Base-by-base conservation (phyloP, 2,888 invertebrate species). In the Cantharis rufa region DNA sequence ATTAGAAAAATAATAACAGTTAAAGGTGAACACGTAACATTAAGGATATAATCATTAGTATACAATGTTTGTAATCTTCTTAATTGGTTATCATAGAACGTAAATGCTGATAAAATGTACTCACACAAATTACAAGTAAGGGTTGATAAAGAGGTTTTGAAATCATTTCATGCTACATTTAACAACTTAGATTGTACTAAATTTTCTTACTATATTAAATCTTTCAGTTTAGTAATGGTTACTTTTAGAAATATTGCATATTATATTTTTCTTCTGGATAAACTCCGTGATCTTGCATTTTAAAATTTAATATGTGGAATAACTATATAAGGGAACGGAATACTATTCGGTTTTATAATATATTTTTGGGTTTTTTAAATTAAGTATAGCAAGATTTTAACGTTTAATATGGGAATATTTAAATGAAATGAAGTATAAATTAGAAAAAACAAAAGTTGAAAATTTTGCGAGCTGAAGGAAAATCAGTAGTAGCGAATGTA, bases 81-180 rank as follows among this genome's bases (percentile, higher is more conserved):
- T 48, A 48, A 48, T 48, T 48, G 48, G 48, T 48, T 48, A 48
- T 48, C 48, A 48, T n/a, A 48, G 48, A 48, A 48, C 48, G 48
- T 48, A n/a, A 48, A 48, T 48, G 48, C 48, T 48, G 48, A 48
- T 48, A 48, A 48, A 48, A 48, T 48, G 48, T 48, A 48, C 48
- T 48, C 48, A 48, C 48, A 48, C 48, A 48, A 48, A 48, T 48
- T 48, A 48, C 48, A 48, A 66, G 64, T 66, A 66, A 66, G 18
- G 64, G 64, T 21, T 66, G 64, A 66, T n/a, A 66, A 24, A 66
- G 64, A 66, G 18, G 64, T 66, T 66, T 66, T 66, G 64, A 66
- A 66, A 66, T 66, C 18, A 66, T 66, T 66, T 66, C 64, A 66
- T 21, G 64, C 64, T 66, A 66, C 64, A 66, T 66, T 66, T 66